Conservation (phyloP, 1,140 invertebrate species). For the Sesamia nonagrioides region DNA sequence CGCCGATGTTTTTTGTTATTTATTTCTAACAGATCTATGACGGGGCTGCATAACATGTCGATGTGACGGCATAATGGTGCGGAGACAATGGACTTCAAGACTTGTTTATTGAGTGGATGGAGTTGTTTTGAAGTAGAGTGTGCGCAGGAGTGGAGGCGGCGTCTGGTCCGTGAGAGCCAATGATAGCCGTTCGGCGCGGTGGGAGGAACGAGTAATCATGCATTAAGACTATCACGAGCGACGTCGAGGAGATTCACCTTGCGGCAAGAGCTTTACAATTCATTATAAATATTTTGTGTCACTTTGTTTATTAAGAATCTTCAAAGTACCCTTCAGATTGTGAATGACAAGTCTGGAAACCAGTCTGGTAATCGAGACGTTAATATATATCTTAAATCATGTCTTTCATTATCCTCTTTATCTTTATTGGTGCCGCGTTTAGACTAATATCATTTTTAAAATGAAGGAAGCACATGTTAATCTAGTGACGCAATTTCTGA, state of each 20-base stretch:
- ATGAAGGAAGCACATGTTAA: neutral
- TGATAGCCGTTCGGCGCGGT: constrained; percentile 69
- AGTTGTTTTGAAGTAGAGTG: constrained; percentile 82
- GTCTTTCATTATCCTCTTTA: constrained; percentile 33
- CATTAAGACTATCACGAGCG: constrained; percentile 70
- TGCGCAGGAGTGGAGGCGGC: constrained; percentile 83
- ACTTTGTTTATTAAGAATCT: constrained; percentile 59
- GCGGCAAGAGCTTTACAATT: constrained; percentile 66
- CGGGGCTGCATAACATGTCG: constrained; percentile 66
- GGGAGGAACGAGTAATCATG: constrained; percentile 80
- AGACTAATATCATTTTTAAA: constrained; percentile 19
- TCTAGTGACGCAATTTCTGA: neutral
- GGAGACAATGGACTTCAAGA: constrained; percentile 83
- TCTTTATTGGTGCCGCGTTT: neutral
- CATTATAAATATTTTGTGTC: constrained; percentile 74
- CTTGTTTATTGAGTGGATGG: constrained; percentile 85
- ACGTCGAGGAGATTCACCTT: constrained; percentile 66
- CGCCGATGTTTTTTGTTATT: constrained; percentile 63
- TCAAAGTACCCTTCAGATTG: constrained; percentile 58
- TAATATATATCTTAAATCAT: constrained; percentile 56
- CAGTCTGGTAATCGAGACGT: constrained; percentile 65
- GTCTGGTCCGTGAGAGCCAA: constrained; percentile 70
- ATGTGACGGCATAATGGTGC: constrained; percentile 76
- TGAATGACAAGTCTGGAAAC: constrained; percentile 49
- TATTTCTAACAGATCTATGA: constrained; percentile 79